Conservation (phyloP, 37 sponge, comb jelly and placozoan genomes). For the Ianthella basta region DNA sequence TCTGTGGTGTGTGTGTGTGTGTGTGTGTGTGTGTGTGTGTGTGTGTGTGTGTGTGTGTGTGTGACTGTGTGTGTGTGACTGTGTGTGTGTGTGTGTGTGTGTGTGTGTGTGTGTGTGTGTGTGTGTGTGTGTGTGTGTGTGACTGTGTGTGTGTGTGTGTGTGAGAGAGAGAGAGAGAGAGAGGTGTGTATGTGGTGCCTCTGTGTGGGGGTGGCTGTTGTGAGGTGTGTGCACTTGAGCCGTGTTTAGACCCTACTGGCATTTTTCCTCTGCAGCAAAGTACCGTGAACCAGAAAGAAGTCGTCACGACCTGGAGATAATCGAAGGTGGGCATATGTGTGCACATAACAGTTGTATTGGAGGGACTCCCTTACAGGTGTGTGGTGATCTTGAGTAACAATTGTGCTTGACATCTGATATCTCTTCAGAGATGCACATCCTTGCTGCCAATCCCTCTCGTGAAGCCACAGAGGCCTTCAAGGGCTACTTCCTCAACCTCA, state of each 20-base stretch:
- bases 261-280: neutral
- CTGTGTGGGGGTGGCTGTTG: neutral
- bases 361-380: too few relatives aligned
- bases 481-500: neutral
- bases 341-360: neutral
- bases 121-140: slow-evolving; percentile 12
- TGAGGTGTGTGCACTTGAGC: neutral
- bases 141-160: neutral
- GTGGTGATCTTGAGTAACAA: too few relatives aligned
- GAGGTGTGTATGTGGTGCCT: neutral
- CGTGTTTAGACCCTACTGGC: too few relatives aligned
- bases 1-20: slow-evolving; percentile 28
- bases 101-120: neutral
- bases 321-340: neutral
- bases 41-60: slow-evolving; percentile 18
- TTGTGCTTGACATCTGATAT: neutral
- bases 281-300: neutral
- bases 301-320: neutral
- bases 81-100: slow-evolving; percentile 18
- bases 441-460: neutral
- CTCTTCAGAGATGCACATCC: neutral
- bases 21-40: neutral
- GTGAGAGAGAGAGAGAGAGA: too few relatives aligned
- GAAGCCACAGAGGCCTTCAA: neutral
- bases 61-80: neutral